A percentile compares a stretch with the other conserved stretches of the same genome.
Conservation (phyloP, 2,113 vertebrate genomes). For the Cervus canadensis region DNA sequence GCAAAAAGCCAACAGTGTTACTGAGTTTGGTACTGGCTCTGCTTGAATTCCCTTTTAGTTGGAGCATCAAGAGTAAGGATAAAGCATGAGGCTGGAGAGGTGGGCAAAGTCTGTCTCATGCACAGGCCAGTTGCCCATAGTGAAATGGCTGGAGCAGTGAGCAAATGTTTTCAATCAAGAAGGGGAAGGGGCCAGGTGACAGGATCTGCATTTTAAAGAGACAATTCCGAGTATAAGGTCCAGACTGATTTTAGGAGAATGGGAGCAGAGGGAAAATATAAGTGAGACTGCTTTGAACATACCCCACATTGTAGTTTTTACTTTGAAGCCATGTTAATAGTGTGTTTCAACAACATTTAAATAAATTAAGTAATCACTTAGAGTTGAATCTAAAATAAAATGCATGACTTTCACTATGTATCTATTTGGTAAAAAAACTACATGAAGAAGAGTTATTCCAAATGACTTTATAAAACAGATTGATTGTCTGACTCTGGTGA, state of each 20-base stretch:
- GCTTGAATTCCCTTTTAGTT: neutral
- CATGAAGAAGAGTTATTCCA: neutral
- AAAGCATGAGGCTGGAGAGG: neutral
- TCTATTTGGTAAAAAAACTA: neutral
- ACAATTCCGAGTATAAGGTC: neutral
- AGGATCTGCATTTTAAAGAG: neutral
- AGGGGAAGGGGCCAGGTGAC: fast-evolving
- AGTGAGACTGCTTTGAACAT: neutral
- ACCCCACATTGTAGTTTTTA: neutral
- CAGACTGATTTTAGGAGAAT: neutral
- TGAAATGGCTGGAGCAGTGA: neutral
- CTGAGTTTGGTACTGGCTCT: neutral
- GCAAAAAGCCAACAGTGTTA: neutral
- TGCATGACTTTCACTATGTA: neutral
- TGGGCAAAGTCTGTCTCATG: fast-evolving
- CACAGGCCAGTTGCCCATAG: neutral
- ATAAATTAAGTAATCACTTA: neutral
- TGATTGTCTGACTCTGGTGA: neutral
- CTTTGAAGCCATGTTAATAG: neutral
- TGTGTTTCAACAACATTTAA: neutral
- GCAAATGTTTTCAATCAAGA: neutral
- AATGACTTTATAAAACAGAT: neutral
- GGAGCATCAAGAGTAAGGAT: too few relatives aligned
- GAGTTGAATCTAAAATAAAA: neutral
- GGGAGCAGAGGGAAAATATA: neutral